Evolutionary conservation across 2,888 invertebrate species (phyloP).

Genomic region (Thera obeliscata): DNA sequence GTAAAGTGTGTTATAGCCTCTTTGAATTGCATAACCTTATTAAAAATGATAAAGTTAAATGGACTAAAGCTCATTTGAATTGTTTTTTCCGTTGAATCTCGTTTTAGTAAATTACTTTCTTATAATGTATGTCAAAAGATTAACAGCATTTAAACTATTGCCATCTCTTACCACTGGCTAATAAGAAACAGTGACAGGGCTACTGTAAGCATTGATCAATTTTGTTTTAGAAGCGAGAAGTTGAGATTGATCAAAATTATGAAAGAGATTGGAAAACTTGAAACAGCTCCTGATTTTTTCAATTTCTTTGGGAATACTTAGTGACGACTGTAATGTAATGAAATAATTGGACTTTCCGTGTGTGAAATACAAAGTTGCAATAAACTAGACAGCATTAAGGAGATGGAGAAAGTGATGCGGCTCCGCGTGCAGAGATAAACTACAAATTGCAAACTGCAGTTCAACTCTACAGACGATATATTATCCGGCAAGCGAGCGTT

Average conservation of each 20-base stretch:
- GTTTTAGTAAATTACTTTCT: constrained; percentile 1
- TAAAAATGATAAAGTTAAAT: constrained; percentile 35
- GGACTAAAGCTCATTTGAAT: constrained; percentile 23
- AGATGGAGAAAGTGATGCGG: constrained; percentile 18
- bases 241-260: neutral
- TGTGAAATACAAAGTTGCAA: constrained; percentile 21
- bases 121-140: neutral
- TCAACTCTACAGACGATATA: constrained; percentile 46
- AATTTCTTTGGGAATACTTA: too few species aligned
- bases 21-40: constrained; percentile 42
- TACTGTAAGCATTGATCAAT: too few species aligned
- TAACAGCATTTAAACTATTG: too few species aligned
- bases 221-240: neutral
- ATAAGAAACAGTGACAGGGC: too few species aligned
- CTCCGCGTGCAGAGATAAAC: constrained; percentile 31
- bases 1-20: constrained; percentile 42
- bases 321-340: too few species aligned
- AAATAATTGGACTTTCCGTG: too few species aligned
- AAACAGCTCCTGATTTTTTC: too few species aligned
- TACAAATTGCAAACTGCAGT: constrained; percentile 35
- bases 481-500: constrained; percentile 52
- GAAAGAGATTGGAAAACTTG: too few species aligned
- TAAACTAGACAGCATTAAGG: constrained; percentile 19
- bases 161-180: too few species aligned
- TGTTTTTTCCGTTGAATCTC: constrained; percentile 2